Evolutionary conservation across 1,140 invertebrate species (phyloP).

Genomic region (Trichonephila clavata): DNA sequence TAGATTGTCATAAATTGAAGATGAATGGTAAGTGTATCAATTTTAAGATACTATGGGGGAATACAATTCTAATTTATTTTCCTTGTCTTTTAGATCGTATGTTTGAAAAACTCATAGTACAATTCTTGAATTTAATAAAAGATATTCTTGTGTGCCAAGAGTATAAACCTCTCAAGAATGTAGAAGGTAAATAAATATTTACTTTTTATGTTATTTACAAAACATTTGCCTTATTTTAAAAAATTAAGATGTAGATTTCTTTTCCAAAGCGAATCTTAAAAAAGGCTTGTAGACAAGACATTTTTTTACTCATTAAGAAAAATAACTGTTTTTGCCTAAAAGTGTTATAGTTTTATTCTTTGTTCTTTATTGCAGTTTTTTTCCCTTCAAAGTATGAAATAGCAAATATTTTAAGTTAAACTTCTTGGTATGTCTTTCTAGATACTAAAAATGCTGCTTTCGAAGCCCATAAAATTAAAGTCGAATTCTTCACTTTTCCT

Average conservation of each 20-base stretch:
- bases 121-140: constrained; percentile 94
- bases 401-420: background rate
- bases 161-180: constrained; percentile 86
- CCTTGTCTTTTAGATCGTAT: constrained; percentile 79
- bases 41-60: background rate
- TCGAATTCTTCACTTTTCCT: constrained; percentile 87
- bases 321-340: too few species aligned
- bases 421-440: constrained; percentile 77
- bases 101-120: constrained; percentile 93
- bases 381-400: background rate
- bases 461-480: constrained; percentile 87
- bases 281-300: too few species aligned
- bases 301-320: too few species aligned
- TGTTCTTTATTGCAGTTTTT: too few species aligned
- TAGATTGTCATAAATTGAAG: too few species aligned
- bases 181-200: constrained; percentile 81
- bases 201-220: background rate
- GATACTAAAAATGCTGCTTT: constrained; percentile 82
- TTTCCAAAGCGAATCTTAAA: too few species aligned
- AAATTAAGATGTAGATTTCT: too few species aligned
- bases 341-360: too few species aligned
- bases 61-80: background rate
- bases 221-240: too few species aligned
- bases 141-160: constrained; percentile 88
- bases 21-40: too few species aligned